A percentile compares a stretch with the other conserved stretches of the same genome.
These are phyloP conservation scores for Drosophila lacteicornis DNA, from an alignment of 1,140 invertebrate genomes.

Conservation along the genomic window DNA sequence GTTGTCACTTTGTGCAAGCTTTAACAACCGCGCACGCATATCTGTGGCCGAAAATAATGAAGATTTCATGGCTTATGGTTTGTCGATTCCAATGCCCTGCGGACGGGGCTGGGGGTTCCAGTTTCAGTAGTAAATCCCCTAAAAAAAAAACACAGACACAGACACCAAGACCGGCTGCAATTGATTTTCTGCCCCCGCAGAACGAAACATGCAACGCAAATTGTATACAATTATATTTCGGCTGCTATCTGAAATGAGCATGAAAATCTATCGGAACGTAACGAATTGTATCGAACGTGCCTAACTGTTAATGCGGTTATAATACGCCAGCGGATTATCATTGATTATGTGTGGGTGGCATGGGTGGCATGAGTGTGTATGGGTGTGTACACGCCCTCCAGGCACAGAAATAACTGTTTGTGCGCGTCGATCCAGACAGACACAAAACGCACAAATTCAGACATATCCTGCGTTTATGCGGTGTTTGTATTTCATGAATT, in stretches of 20 bases:
- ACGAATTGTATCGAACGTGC: constrained; percentile 81
- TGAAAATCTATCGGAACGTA: constrained; percentile 79
- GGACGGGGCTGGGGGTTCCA: background rate
- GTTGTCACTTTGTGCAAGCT: constrained; percentile 22
- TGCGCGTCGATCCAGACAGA: constrained; percentile 56
- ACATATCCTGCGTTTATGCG: constrained; percentile 9
- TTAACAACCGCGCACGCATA: constrained; percentile 51
- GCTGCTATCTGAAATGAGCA: constrained; percentile 74
- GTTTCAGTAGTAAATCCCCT: constrained; percentile 6
- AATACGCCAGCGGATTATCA: constrained; percentile 82
- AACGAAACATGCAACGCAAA: constrained; percentile 53
- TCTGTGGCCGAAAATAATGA: constrained; percentile 67
- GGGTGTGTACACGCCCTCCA: constrained; percentile 49
- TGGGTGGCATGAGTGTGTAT: background rate
- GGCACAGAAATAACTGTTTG: constrained; percentile 65
- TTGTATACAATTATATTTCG: constrained; percentile 77
- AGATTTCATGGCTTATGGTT: constrained; percentile 55
- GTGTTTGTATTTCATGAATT: background rate
- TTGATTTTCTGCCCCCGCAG: constrained; percentile 52
- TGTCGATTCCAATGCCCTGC: constrained; percentile 9
- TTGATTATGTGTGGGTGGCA: constrained; percentile 70
- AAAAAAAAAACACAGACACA: background rate
- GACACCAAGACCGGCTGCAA: constrained; percentile 56
- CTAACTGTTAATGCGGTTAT: constrained; percentile 84
- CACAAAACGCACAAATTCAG: constrained; percentile 19